Conservation (phyloP, 53 echinoderm and acorn worm species). For the Crossaster papposus region DNA sequence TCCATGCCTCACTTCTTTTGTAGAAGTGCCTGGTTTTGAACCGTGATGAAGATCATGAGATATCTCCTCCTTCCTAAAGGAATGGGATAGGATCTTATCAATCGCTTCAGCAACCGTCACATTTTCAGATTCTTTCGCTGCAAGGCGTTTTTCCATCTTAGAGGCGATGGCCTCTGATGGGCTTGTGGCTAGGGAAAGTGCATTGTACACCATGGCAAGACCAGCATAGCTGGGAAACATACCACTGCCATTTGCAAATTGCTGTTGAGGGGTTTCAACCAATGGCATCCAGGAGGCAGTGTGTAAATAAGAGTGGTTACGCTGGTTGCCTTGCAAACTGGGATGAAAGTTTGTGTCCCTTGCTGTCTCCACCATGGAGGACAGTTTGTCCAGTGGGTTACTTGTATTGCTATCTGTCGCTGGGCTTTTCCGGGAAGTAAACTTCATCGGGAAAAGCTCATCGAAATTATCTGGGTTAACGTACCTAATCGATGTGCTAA, state of each 20-base stretch:
- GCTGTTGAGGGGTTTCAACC: conserved; percentile 45
- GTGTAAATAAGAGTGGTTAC: conserved; percentile 15
- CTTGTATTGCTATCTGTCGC: conserved; percentile 21
- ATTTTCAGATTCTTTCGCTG: conserved; percentile 50
- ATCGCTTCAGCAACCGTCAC: conserved; percentile 67
- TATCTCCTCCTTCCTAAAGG: conserved; percentile 58
- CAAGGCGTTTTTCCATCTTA: conserved; percentile 58
- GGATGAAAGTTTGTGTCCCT: conserved; percentile 78
- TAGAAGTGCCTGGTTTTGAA: background rate
- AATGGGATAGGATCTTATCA: conserved; percentile 61
- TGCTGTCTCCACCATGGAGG: conserved; percentile 92
- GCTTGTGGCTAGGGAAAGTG: conserved; percentile 42
- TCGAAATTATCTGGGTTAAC: conserved; percentile 95
- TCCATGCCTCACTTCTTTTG: conserved; percentile 1
- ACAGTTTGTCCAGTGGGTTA: conserved; percentile 87
- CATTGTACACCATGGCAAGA: conserved; percentile 63
- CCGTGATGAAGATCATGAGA: conserved; percentile 6
- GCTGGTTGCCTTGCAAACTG: conserved; percentile 45
- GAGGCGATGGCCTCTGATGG: conserved; percentile 46
- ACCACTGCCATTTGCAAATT: conserved; percentile 47
- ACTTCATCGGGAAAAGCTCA: conserved; percentile 71
- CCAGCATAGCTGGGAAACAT: conserved; percentile 56
- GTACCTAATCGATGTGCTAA: conserved; percentile 62
- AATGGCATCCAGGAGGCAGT: conserved; percentile 54
- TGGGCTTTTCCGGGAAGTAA: background rate